phyloP scores from a whole-genome alignment of 2,888 invertebrate genomes.

The Pimpla rufipes region DNA sequence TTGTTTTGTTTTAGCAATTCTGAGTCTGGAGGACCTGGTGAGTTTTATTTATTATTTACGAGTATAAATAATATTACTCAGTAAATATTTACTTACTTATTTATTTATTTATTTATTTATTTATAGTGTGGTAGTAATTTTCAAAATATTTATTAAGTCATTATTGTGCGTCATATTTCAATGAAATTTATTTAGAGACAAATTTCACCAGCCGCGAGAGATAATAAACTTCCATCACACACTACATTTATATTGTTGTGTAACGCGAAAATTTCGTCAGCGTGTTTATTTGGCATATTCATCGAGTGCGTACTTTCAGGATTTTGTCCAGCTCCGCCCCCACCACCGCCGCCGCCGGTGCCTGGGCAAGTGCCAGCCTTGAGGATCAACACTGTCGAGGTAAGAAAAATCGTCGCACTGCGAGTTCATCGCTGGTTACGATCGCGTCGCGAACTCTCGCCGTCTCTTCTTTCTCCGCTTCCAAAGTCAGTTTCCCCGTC shows the following conservation, averaged over 20 bases:
- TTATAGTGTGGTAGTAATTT: background rate
- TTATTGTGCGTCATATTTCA: background rate
- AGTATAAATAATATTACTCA: no score
- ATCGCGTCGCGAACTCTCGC: conserved; percentile 18
- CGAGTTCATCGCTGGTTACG: conserved; percentile 47
- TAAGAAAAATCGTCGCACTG: conserved; percentile 76
- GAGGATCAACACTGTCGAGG: conserved; percentile 86
- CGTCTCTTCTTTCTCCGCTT: background rate
- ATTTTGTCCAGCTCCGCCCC: conserved; percentile 84
- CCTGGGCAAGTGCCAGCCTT: conserved; percentile 86
- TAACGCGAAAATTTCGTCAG: conserved; percentile 30
- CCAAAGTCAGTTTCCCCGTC: background rate
- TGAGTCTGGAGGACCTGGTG: conserved; percentile 75
- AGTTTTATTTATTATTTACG: conserved; percentile 18
- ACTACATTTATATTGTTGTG: conserved; percentile 11
- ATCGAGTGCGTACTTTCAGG: conserved; percentile 75
- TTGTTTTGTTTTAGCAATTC: conserved; percentile 75
- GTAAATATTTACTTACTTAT: background rate
- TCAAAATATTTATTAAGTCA: background rate
- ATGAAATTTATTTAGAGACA: conserved; percentile 23
- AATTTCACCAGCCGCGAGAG: background rate
- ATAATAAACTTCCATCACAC: background rate
- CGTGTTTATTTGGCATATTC: conserved; percentile 62
- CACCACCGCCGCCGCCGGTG: conserved; percentile 87
- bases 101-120: background rate